These are phyloP conservation scores for Oxyura jamaicensis DNA, from an alignment of 2,113 vertebrate genomes.

Conservation along the genomic window DNA sequence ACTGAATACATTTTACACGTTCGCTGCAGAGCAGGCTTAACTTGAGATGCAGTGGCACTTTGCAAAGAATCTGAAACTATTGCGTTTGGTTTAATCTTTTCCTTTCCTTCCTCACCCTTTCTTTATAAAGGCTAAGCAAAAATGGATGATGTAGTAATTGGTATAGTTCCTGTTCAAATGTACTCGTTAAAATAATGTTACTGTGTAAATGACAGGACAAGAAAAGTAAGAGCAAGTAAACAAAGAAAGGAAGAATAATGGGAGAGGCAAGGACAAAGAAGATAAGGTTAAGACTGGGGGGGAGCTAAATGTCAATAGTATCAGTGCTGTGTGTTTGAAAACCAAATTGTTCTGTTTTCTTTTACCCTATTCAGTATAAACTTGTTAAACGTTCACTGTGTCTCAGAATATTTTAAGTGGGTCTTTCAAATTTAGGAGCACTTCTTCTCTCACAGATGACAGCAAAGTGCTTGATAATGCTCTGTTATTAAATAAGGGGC, in stretches of 20 bases:
- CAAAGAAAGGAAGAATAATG: conserved; percentile 61
- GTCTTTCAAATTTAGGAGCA: conserved; percentile 36
- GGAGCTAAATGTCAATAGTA: conserved; percentile 52
- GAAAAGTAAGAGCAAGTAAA: conserved; percentile 65
- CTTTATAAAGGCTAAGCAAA: conserved; percentile 64
- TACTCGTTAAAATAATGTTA: conserved; percentile 73
- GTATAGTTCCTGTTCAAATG: conserved; percentile 67
- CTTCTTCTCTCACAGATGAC: neutral
- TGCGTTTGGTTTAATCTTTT: conserved; percentile 44
- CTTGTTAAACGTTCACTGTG: conserved; percentile 60
- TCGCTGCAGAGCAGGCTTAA: conserved; percentile 66
- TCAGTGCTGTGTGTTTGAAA: conserved; percentile 47
- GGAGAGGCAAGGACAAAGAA: conserved; percentile 40
- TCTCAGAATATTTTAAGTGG: conserved; percentile 53
- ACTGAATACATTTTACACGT: conserved; percentile 79
- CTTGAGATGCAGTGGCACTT: conserved; percentile 72
- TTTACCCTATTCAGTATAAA: conserved; percentile 49
- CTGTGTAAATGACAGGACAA: conserved; percentile 65
- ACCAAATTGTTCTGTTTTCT: conserved; percentile 55
- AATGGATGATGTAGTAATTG: conserved; percentile 62
- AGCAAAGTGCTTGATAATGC: neutral
- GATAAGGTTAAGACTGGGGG: conserved; percentile 43
- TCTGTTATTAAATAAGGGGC: neutral
- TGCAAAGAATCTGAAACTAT: conserved; percentile 60
- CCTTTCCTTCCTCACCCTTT: conserved; percentile 43